Evolutionary conservation across 2,797 vertebrate species (phyloP).

Genomic region (Morus bassanus): DNA sequence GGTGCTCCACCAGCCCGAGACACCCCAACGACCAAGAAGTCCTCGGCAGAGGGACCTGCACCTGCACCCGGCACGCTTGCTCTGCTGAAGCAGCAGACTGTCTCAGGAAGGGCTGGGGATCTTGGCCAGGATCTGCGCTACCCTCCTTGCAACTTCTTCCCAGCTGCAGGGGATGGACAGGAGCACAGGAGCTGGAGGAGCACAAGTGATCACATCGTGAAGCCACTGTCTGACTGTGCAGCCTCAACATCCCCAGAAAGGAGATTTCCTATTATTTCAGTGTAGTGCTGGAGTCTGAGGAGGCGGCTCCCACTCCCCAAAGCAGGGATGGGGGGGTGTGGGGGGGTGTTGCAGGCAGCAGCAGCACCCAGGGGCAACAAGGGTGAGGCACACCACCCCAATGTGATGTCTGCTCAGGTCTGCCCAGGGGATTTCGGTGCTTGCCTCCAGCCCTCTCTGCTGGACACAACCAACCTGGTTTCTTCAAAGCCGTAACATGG

Average conservation of each 20-base stretch:
- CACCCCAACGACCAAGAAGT: not conserved
- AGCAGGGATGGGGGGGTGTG: too few relatives aligned
- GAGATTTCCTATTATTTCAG: not conserved
- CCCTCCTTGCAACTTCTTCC: too few relatives aligned
- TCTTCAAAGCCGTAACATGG: not conserved
- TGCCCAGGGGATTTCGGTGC: not conserved
- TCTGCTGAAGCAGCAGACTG: not conserved
- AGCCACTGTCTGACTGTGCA: not conserved
- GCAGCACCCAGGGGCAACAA: not conserved
- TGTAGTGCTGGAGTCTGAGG: not conserved
- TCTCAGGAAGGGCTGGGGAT: not conserved
- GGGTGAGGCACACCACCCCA: not conserved
- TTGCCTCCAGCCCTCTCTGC: not conserved
- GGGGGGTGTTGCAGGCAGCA: not conserved
- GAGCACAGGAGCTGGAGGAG: not conserved
- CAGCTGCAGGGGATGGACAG: accelerated
- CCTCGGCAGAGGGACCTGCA: not conserved
- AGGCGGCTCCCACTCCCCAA: accelerated
- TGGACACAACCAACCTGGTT: not conserved
- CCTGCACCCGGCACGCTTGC: not conserved
- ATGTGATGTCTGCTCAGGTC: not conserved
- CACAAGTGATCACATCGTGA: accelerated
- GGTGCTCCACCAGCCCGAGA: not conserved
- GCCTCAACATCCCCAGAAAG: not conserved
- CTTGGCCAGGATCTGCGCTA: not conserved